Percentiles rank a stretch among this genome's conserved stretches.
phyloP scores from a whole-genome alignment of 2,888 invertebrate genomes.

The Euproctis similis region DNA sequence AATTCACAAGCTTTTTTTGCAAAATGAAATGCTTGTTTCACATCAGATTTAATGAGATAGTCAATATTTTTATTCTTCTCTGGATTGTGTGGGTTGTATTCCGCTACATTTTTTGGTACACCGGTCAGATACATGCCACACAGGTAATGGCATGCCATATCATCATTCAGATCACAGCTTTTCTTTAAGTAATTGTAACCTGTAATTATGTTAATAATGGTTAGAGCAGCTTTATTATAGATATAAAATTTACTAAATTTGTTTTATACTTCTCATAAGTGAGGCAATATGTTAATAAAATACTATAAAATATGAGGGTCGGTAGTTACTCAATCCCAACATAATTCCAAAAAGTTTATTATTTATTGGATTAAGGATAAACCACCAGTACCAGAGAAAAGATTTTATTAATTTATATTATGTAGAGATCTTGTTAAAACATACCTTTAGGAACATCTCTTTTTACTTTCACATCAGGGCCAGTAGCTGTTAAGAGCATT shows the following conservation, averaged over 20 bases:
- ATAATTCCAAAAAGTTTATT: too few species aligned
- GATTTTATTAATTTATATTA: too few species aligned
- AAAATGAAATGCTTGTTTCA: conserved; percentile 85
- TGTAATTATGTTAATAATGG: conserved; percentile 23
- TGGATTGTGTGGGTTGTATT: conserved; percentile 50
- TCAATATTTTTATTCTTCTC: conserved; percentile 64
- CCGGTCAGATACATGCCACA: conserved; percentile 87
- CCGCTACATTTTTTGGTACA: conserved; percentile 75
- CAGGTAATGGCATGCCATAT: conserved; percentile 86
- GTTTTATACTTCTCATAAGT: neutral
- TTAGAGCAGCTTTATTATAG: neutral
- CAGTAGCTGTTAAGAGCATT: conserved; percentile 78
- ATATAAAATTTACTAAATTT: neutral
- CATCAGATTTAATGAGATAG: conserved; percentile 78
- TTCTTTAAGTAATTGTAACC: conserved; percentile 77
- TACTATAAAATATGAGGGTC: too few species aligned
- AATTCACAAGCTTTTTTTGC: conserved; percentile 88
- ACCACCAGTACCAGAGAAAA: too few species aligned
- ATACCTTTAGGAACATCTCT: conserved; percentile 77
- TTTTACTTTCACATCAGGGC: conserved; percentile 67
- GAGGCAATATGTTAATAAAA: neutral
- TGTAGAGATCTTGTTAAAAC: too few species aligned
- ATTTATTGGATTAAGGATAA: too few species aligned
- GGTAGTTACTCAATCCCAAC: too few species aligned
- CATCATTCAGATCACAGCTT: conserved; percentile 75